A percentile compares a stretch with the other conserved stretches of the same genome.
These are phyloP conservation scores for Sebastiscus tertius DNA, from an alignment of 2,797 vertebrate species.

Conservation along the genomic window DNA sequence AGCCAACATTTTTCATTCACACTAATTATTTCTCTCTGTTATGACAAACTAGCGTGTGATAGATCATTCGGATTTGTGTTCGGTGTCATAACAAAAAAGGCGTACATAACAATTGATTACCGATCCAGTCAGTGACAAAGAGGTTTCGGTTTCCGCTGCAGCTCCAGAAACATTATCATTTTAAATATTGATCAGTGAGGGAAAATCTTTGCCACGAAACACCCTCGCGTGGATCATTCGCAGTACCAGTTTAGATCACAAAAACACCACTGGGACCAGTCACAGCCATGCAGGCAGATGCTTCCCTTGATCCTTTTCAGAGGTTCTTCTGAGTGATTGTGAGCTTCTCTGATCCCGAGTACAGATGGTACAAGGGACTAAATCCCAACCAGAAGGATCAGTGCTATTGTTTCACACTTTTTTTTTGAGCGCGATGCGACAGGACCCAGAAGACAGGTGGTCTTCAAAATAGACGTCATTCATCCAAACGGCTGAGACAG, in stretches of 20 bases:
- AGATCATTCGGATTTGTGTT: slow-evolving; percentile 12
- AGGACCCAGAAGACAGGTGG: slow-evolving; percentile 57
- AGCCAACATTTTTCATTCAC: slow-evolving; percentile 6
- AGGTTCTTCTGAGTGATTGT: slow-evolving; percentile 7
- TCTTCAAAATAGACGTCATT: slow-evolving; percentile 48
- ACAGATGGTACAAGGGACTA: slow-evolving; percentile 69
- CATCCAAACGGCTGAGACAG: slow-evolving; percentile 33
- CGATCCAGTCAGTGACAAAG: slow-evolving; percentile 29
- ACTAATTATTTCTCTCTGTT: slow-evolving; percentile 33
- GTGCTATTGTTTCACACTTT: slow-evolving; percentile 63
- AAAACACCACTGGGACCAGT: slow-evolving; percentile 25
- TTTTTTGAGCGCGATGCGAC: slow-evolving; percentile 31
- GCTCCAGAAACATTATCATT: slow-evolving; percentile 23
- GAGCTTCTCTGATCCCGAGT: slow-evolving; percentile 45
- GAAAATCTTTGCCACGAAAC: slow-evolving; percentile 33
- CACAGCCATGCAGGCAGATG: slow-evolving; percentile 32
- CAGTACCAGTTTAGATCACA: slow-evolving; percentile 21
- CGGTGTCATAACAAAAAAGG: slow-evolving; percentile 61
- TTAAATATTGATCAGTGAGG: slow-evolving; percentile 45
- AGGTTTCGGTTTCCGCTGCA: slow-evolving; percentile 33
- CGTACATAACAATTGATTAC: slow-evolving; percentile 63
- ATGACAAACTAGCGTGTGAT: slow-evolving; percentile 46
- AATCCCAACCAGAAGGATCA: slow-evolving; percentile 56
- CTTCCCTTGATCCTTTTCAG: slow-evolving; percentile 55
- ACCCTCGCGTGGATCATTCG: slow-evolving; percentile 4